These are phyloP conservation scores for Sturnus vulgaris DNA, from an alignment of 2,113 vertebrate species.

Conservation along the genomic window DNA sequence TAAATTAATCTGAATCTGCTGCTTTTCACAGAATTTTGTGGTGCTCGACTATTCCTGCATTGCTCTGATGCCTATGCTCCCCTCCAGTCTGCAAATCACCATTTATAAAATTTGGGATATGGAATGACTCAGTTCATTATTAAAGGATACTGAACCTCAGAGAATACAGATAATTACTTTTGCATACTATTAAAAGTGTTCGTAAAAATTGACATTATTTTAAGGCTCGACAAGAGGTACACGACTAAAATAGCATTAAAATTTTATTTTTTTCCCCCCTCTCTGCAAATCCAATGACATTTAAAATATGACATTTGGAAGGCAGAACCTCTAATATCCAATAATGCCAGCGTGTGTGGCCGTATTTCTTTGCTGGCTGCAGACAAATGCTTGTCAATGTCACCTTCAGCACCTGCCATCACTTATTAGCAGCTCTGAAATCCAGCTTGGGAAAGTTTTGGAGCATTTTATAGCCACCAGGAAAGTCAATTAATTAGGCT, in stretches of 20 bases:
- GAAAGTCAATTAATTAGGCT: constrained; percentile 47
- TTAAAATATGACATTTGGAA: constrained; percentile 54
- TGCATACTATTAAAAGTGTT: constrained; percentile 42
- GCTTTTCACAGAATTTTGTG: background rate
- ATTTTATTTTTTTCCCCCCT: background rate
- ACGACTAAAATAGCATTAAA: constrained; percentile 42
- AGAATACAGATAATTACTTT: constrained; percentile 43
- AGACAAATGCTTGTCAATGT: constrained; percentile 28
- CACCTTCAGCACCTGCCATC: constrained; percentile 49
- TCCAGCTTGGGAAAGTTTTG: background rate
- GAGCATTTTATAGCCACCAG: constrained; percentile 43
- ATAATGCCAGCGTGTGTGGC: background rate
- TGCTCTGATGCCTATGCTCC: background rate
- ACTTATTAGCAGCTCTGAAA: constrained; percentile 3
- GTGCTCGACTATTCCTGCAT: background rate
- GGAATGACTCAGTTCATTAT: constrained; percentile 32
- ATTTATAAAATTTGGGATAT: background rate
- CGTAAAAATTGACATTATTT: constrained; percentile 53
- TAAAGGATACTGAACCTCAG: constrained; percentile 9
- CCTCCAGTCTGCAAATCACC: background rate
- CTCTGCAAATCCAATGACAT: constrained; percentile 28
- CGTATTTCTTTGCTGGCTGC: background rate
- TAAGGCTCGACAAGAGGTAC: constrained; percentile 9
- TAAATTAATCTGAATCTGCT: background rate
- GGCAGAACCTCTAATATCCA: constrained; percentile 10